These are phyloP conservation scores for Platorchestia sp. DNA, from an alignment of 1,140 invertebrate genomes.

Conservation along the genomic window DNA sequence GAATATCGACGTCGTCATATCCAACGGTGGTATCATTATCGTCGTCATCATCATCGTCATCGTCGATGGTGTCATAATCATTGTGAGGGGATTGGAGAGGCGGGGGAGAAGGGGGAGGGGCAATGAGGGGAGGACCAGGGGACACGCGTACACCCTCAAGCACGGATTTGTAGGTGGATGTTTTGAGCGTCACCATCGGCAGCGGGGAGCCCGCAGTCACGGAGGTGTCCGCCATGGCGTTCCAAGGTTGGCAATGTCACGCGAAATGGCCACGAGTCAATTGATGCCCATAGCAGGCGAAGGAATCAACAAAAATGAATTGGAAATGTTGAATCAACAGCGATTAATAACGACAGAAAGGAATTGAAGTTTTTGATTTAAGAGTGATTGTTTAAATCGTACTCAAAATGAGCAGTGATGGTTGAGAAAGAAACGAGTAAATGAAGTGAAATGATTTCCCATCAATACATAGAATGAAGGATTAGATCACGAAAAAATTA, in stretches of 20 bases:
- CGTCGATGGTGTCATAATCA: conserved; percentile 42
- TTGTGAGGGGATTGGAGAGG: not conserved
- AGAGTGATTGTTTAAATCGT: not conserved
- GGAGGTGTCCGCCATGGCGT: conserved; percentile 11
- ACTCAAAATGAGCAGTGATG: not conserved
- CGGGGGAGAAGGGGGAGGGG: not conserved
- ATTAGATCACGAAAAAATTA: not conserved
- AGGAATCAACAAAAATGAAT: not conserved
- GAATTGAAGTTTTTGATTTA: no score
- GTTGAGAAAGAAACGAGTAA: not conserved
- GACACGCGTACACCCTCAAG: not conserved
- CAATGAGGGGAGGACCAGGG: not conserved
- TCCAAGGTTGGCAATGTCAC: not conserved
- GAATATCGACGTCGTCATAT: conserved; percentile 39
- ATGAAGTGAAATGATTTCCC: not conserved
- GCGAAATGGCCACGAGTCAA: not conserved
- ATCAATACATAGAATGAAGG: not conserved
- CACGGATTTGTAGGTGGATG: conserved; percentile 40
- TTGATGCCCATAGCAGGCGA: not conserved
- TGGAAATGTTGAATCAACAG: not conserved
- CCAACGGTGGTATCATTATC: conserved; percentile 9
- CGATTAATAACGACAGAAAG: no score
- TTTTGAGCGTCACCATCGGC: not conserved
- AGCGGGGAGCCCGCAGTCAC: not conserved
- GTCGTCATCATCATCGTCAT: conserved; percentile 46